Evolutionary conservation across 1,140 invertebrate genomes (phyloP).

Genomic region (Cardiocondyla obscurior): DNA sequence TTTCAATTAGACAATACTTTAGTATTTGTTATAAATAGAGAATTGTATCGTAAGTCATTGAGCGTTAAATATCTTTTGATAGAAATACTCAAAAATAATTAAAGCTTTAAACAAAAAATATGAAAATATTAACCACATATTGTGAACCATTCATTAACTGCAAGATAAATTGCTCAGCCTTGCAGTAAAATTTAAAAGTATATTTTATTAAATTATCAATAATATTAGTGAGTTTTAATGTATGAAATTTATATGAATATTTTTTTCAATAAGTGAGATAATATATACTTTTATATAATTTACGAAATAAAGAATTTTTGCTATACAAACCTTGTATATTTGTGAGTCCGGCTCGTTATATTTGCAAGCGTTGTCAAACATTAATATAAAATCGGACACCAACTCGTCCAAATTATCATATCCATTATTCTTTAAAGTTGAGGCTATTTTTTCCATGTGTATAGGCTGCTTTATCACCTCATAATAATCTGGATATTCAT

Average conservation of each 20-base stretch:
- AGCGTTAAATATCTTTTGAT: background rate
- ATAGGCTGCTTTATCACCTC: constrained; percentile 99
- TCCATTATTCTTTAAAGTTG: constrained; percentile 90
- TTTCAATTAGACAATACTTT: background rate
- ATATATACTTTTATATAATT: background rate
- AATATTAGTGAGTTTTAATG: background rate
- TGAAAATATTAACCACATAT: background rate
- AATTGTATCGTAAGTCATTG: background rate
- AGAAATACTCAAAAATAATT: background rate
- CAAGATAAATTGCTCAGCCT: background rate
- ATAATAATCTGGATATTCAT: constrained; percentile 98
- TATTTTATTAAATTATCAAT: background rate
- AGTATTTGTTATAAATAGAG: background rate
- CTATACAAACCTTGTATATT: constrained; percentile 93
- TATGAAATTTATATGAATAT: too few relatives aligned
- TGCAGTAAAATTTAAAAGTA: background rate
- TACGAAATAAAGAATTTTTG: constrained; percentile 7
- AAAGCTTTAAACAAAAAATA: background rate
- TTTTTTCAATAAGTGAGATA: background rate
- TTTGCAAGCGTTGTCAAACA: constrained; percentile 99
- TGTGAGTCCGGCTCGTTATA: constrained; percentile 99
- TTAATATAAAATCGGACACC: constrained; percentile 96
- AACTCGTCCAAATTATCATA: constrained; percentile 96
- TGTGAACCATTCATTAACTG: background rate
- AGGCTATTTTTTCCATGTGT: constrained; percentile 97